Evolutionary conservation across 2,797 vertebrate species (phyloP).

Genomic region (Lycodopsis pacificus): DNA sequence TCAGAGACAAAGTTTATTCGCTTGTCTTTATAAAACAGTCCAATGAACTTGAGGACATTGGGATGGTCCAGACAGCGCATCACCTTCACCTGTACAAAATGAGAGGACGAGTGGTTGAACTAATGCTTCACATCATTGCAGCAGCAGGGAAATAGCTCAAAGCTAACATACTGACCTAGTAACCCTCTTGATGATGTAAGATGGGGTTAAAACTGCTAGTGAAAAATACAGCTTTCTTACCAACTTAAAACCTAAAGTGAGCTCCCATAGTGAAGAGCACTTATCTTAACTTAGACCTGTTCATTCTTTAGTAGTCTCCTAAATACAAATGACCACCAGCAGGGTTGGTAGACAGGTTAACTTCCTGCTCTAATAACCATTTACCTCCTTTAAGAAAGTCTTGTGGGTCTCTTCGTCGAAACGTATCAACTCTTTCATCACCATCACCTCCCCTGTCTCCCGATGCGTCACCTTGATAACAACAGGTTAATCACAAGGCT

Average conservation of each 20-base stretch:
- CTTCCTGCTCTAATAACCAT: slow-evolving; percentile 2
- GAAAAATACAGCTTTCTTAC: not conserved
- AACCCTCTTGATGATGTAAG: not conserved
- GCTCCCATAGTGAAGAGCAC: not conserved
- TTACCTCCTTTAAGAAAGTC: slow-evolving; percentile 95
- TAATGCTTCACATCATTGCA: not conserved
- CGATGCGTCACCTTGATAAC: slow-evolving; percentile 90
- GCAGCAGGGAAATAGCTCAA: not conserved
- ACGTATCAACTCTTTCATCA: slow-evolving; percentile 97
- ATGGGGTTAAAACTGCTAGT: not conserved
- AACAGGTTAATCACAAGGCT: slow-evolving; percentile 11
- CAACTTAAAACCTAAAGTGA: not conserved
- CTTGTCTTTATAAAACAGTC: slow-evolving; percentile 97
- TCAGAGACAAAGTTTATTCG: slow-evolving; percentile 96
- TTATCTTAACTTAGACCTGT: not conserved
- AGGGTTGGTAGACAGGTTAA: not conserved
- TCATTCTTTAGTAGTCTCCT: not conserved
- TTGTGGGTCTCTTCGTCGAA: slow-evolving; percentile 97
- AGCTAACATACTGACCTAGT: not conserved
- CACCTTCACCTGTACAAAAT: slow-evolving; percentile 91
- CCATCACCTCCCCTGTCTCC: slow-evolving; percentile 98
- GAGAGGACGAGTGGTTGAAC: not conserved
- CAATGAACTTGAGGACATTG: slow-evolving; percentile 96
- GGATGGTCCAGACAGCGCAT: slow-evolving; percentile 98
- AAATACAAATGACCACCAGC: not conserved